Evolutionary conservation across 2,113 vertebrate species (phyloP), one percentile per base, ranked within the genome.

Genomic region (Ictalurus punctatus): DNA sequence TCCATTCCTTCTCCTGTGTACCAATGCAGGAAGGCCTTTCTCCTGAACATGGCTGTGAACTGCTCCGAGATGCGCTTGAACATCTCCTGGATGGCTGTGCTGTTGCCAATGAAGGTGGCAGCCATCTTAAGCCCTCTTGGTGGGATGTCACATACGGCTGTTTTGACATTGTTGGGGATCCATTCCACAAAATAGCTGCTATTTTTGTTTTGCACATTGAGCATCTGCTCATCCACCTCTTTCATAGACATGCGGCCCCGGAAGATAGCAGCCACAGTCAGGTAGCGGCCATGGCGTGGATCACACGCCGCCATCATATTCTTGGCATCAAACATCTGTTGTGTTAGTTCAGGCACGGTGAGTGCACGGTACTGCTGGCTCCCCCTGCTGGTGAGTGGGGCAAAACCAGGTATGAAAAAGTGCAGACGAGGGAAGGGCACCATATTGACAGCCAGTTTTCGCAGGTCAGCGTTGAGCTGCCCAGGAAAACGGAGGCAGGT

Each of bases 41-140:
- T 40, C 37, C 37, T 94, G 92, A 97, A 97, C 96, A 97, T 97
- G 91, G 96, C 96, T 0, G 96, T 97, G 93, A 97, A 97, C 93
- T 97, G 96, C 94, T 97, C 96, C 0, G 96, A 97, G 94, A 97
- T 96, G 82, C 96, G 95, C 89, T 96, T 97, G 94, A 97, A 97
- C 74, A 96, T 94, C 96, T 97, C 96, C 91, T 97, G 96, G 92
- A 96, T 97, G 91, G 96, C 96, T 0, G 96, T 97, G 94, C 96
- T 96, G 90, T 96, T 96, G 88, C 95, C 95, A 0, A 96, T 96
- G 93, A 96, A 97, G 40, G 96, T 96, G 93, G 95, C 95, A 0
- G 96, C 95, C 96, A 96, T 97, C 92, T 96, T 97, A 84, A 96
- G 95, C 52, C 96, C 96, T 0, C 95, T 94, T 2, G 96, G 95